Evolutionary conservation across 2,797 vertebrate genomes (phyloP).

Genomic region (Lepus oiostolus): DNA sequence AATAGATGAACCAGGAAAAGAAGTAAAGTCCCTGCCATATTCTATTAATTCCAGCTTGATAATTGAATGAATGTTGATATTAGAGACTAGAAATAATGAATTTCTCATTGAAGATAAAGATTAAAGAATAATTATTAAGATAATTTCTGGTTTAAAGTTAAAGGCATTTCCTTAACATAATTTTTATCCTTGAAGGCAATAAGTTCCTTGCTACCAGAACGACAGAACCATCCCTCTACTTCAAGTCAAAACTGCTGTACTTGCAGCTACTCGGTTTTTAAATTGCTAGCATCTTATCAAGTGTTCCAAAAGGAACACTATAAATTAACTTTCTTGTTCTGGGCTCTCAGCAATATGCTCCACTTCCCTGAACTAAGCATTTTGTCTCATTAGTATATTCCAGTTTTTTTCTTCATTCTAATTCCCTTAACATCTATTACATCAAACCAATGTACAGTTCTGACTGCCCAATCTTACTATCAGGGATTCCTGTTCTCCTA

Average conservation of each 20-base stretch:
- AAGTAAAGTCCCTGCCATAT: background rate
- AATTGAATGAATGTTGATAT: background rate
- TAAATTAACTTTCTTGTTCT: conserved; percentile 20
- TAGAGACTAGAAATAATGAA: background rate
- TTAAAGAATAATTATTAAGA: conserved; percentile 4
- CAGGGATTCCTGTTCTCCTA: background rate
- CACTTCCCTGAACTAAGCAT: background rate
- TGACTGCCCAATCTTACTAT: background rate
- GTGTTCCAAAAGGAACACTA: conserved; percentile 3
- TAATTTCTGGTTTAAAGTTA: conserved; percentile 47
- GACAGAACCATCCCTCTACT: background rate
- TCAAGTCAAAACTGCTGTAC: background rate
- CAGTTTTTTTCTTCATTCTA: background rate
- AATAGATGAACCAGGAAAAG: background rate
- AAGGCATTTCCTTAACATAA: background rate
- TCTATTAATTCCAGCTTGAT: background rate
- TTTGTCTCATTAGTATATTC: background rate
- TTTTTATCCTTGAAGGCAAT: background rate
- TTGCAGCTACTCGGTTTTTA: background rate
- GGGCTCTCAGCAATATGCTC: conserved; percentile 1
- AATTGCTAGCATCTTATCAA: background rate
- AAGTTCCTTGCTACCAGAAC: background rate
- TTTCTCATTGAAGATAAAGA: conserved; percentile 31
- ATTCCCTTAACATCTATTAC: background rate
- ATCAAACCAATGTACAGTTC: background rate